Percentiles rank a stretch among this genome's conserved stretches.
Evolutionary conservation across 2,888 invertebrate species (phyloP).

Genomic region (Habrosyne pyritoides): DNA sequence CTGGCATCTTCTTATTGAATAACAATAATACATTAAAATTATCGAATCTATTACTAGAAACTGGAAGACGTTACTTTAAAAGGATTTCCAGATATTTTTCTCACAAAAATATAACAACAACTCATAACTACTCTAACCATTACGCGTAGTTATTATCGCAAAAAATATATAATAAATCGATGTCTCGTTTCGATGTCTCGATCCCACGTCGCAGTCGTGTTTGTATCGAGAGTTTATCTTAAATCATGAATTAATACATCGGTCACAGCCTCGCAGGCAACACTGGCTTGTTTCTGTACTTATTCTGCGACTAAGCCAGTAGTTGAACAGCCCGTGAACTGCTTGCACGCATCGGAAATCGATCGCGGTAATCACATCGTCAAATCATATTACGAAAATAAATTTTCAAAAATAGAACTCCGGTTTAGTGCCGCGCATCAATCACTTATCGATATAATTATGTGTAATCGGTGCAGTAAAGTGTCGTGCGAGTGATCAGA

Average conservation of each 20-base stretch:
- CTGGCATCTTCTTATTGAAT: no score
- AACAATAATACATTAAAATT: background rate
- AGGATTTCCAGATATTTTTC: background rate
- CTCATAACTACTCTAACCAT: conserved; percentile 14
- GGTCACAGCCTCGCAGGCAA: conserved; percentile 41
- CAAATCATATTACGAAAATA: background rate
- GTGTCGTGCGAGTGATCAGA: conserved; percentile 14
- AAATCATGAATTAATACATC: conserved; percentile 67
- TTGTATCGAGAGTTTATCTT: conserved; percentile 36
- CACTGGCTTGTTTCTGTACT: conserved; percentile 42
- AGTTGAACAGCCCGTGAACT: conserved; percentile 60
- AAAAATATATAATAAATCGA: conserved; percentile 5
- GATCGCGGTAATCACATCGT: conserved; percentile 27
- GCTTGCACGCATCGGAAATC: conserved; percentile 62
- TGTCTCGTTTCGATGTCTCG: conserved; percentile 2
- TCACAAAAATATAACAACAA: background rate
- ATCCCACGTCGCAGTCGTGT: conserved; percentile 3
- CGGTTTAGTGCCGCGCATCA: conserved; percentile 24
- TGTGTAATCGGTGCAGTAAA: conserved; percentile 36
- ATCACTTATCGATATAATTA: conserved; percentile 40
- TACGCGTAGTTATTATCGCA: conserved; percentile 27
- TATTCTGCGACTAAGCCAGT: conserved; percentile 51
- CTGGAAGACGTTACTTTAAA: background rate
- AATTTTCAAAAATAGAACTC: conserved; percentile 36
- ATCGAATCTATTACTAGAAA: no score